A percentile compares a stretch with the other conserved stretches of the same genome.
Evolutionary conservation across 2,113 vertebrate species (phyloP).

Genomic region (Acrocephalus kingi): DNA sequence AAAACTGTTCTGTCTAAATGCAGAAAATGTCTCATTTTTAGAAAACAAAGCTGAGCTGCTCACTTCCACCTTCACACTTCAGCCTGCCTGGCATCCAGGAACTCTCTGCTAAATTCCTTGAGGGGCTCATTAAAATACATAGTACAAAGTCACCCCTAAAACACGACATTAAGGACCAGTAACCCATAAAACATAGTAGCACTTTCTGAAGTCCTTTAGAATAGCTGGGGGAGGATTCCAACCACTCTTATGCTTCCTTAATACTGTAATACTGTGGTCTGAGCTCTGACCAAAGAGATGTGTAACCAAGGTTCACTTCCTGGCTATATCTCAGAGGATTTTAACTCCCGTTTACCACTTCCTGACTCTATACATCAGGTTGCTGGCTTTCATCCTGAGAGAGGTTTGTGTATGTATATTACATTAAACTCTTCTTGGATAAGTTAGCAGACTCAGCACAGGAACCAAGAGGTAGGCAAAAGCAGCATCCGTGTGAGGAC

Average conservation of each 20-base stretch:
- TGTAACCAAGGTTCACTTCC: not conserved
- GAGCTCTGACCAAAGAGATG: not conserved
- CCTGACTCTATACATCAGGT: not conserved
- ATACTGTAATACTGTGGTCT: not conserved
- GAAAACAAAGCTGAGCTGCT: not conserved
- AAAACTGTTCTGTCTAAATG: not conserved
- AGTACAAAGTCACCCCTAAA: not conserved
- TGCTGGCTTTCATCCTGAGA: not conserved
- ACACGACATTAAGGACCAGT: not conserved
- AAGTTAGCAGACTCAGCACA: not conserved
- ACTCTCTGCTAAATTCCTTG: not conserved
- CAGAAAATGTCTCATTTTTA: not conserved
- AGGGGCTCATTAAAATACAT: not conserved
- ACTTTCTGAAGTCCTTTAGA: not conserved
- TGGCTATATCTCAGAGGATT: not conserved
- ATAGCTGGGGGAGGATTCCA: not conserved
- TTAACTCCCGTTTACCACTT: not conserved
- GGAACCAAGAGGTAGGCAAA: not conserved
- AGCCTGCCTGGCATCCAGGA: not conserved
- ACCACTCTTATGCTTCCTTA: not conserved
- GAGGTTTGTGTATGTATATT: not conserved
- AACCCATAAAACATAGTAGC: not conserved
- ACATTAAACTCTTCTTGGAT: not conserved
- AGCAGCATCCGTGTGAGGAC: not conserved
- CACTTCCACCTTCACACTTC: not conserved